phyloP scores from a whole-genome alignment of 2,113 vertebrate species.

The Circaetus gallicus region DNA sequence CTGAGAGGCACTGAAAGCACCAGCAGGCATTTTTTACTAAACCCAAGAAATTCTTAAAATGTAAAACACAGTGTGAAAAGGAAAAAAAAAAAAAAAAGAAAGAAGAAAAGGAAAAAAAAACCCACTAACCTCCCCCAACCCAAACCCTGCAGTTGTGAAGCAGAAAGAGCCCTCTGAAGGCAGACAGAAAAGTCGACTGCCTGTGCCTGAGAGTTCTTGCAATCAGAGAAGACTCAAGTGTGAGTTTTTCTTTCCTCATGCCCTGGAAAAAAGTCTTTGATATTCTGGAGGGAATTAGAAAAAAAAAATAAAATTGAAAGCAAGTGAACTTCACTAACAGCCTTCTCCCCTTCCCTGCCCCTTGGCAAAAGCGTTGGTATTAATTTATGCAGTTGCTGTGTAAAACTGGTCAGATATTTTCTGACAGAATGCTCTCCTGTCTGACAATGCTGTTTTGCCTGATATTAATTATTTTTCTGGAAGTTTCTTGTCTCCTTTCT shows the following conservation, averaged over 20 bases:
- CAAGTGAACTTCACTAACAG: not conserved
- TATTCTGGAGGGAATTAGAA: constrained; percentile 13
- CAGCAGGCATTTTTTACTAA: constrained; percentile 34
- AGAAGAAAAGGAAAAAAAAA: no score
- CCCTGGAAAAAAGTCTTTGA: constrained; percentile 35
- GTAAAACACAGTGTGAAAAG: not conserved
- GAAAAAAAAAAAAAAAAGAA: no score
- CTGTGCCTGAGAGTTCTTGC: not conserved
- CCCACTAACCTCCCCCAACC: not conserved
- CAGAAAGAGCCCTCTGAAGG: constrained; percentile 26
- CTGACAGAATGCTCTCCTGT: not conserved
- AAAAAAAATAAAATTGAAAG: not conserved
- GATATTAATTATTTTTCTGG: not conserved
- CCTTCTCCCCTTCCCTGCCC: not conserved
- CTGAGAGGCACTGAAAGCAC: constrained; percentile 6
- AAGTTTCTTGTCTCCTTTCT: not conserved
- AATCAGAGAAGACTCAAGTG: constrained; percentile 3
- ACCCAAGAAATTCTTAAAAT: not conserved
- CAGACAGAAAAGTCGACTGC: not conserved
- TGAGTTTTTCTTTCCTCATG: not conserved
- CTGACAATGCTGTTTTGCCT: not conserved
- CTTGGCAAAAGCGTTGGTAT: not conserved
- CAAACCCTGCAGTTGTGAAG: not conserved
- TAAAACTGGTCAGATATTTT: not conserved
- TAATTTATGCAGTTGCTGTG: not conserved